Evolutionary conservation across 2,888 invertebrate genomes (phyloP).

Genomic region (Drosophila prolongata): DNA sequence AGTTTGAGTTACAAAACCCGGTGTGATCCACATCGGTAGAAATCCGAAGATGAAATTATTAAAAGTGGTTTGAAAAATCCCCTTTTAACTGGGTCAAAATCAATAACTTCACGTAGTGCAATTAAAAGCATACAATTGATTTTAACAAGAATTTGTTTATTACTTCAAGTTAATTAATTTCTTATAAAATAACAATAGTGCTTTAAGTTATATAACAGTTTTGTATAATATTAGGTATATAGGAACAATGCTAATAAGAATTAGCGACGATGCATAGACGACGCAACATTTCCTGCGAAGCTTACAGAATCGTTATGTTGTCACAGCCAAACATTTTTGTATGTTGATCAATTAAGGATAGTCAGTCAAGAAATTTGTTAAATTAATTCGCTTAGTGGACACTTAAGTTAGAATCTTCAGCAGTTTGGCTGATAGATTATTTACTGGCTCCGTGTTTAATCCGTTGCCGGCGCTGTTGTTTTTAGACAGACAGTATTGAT

Average conservation of each 20-base stretch:
- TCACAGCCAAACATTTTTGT: neutral
- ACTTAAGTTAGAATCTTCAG: constrained; percentile 59
- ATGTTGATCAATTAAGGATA: constrained; percentile 20
- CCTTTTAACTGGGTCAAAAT: constrained; percentile 14
- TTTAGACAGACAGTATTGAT: neutral
- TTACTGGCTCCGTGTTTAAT: constrained; percentile 54
- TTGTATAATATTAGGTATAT: neutral
- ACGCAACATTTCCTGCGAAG: too few relatives aligned
- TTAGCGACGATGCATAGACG: too few relatives aligned
- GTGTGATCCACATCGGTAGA: neutral
- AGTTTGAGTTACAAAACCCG: constrained; percentile 12
- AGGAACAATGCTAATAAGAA: neutral
- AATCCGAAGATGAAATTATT: constrained; percentile 15
- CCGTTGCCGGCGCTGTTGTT: constrained; percentile 18
- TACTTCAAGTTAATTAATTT: constrained; percentile 1
- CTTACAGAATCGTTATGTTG: neutral
- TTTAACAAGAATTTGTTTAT: constrained; percentile 26
- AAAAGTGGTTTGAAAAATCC: constrained; percentile 6
- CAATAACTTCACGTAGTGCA: constrained; percentile 11
- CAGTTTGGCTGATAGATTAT: constrained; percentile 58
- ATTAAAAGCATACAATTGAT: neutral
- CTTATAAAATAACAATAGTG: neutral
- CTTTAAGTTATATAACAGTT: constrained; percentile 2
- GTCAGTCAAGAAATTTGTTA: neutral
- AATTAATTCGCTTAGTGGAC: neutral